Evolutionary conservation across 2,797 vertebrate genomes (phyloP).

Genomic region (Triplophysa yarkandensis): DNA sequence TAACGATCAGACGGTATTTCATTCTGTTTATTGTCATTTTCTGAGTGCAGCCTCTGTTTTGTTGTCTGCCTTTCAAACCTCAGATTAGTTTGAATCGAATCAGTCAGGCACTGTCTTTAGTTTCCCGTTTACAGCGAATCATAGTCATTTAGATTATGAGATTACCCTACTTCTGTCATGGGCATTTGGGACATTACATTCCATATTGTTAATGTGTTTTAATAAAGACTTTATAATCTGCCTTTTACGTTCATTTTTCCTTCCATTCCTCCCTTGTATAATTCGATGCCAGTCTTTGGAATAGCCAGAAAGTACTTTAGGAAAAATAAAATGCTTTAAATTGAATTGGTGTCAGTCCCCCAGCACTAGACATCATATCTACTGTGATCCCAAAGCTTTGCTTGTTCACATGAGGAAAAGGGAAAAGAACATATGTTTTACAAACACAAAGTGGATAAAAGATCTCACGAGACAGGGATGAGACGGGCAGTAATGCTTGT

Average conservation of each 20-base stretch:
- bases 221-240: slow-evolving; percentile 29
- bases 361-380: background rate
- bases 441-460: slow-evolving; percentile 45
- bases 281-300: slow-evolving; percentile 37
- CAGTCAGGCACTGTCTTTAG: background rate
- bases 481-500: slow-evolving; percentile 60
- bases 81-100: background rate
- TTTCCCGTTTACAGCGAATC: slow-evolving; percentile 6
- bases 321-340: slow-evolving; percentile 67
- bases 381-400: background rate
- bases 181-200: background rate
- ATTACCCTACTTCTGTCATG: slow-evolving; percentile 27
- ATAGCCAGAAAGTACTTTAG: slow-evolving; percentile 70
- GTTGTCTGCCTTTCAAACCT: background rate
- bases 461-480: slow-evolving; percentile 57
- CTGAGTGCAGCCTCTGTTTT: background rate
- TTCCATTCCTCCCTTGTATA: background rate
- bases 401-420: background rate
- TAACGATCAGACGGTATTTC: background rate
- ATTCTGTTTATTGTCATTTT: background rate
- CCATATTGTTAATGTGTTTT: slow-evolving; percentile 20
- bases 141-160: slow-evolving; percentile 14
- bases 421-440: slow-evolving; percentile 10
- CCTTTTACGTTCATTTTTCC: background rate
- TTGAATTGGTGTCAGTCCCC: background rate